A percentile compares a stretch with the other conserved stretches of the same genome.
Evolutionary conservation across 2,888 invertebrate species (phyloP).

Genomic region (Volucella zonaria): DNA sequence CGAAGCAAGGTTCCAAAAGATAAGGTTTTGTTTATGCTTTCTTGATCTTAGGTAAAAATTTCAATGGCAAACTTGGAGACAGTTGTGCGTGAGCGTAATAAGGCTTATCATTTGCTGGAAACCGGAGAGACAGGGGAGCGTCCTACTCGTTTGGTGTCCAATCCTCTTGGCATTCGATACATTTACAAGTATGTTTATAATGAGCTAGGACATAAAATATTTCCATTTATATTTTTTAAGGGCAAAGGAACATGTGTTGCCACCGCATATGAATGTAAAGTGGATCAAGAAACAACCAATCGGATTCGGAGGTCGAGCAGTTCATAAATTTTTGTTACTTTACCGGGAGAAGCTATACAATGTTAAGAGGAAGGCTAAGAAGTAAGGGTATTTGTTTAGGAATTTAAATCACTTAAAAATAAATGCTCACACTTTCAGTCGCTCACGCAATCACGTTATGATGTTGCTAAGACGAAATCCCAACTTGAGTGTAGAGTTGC

Average conservation of each 20-base stretch:
- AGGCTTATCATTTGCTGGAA: conserved; percentile 94
- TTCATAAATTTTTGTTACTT: conserved; percentile 85
- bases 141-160: conserved; percentile 85
- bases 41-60: conserved; percentile 86
- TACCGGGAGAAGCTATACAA: conserved; percentile 87
- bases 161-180: conserved; percentile 85
- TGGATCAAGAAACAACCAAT: conserved; percentile 86
- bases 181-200: conserved; percentile 82
- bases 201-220: neutral
- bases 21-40: neutral
- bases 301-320: conserved; percentile 85
- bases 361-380: conserved; percentile 84
- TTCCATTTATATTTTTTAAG: conserved; percentile 75
- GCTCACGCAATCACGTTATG: conserved; percentile 87
- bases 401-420: conserved; percentile 45
- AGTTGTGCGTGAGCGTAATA: conserved; percentile 95
- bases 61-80: conserved; percentile 97
- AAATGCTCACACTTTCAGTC: conserved; percentile 78
- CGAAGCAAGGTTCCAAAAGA: no score
- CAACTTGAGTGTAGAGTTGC: conserved; percentile 87
- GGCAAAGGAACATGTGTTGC: conserved; percentile 86
- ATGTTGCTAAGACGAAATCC: conserved; percentile 90
- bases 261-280: conserved; percentile 86
- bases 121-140: conserved; percentile 93
- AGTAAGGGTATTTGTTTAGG: conserved; percentile 80